Conservation (phyloP, 2,888 invertebrate species). For the Drosophila mimetica region DNA sequence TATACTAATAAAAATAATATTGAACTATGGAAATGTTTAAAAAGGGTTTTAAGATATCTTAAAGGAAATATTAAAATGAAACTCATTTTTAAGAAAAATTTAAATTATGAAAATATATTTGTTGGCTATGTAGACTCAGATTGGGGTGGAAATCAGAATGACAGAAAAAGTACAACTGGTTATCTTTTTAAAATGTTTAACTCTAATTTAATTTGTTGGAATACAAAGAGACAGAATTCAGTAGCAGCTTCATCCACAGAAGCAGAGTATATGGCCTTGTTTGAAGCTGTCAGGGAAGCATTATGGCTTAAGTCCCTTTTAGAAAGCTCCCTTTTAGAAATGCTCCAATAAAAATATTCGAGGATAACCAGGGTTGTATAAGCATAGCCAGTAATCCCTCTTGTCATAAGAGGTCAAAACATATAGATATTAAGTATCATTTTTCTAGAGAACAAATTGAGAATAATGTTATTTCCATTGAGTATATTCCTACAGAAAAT, state of each 20-base stretch:
- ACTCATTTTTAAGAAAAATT: not conserved
- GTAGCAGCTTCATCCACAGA: too few relatives aligned
- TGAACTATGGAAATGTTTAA: slow-evolving; percentile 42
- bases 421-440: not conserved
- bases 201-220: not conserved
- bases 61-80: slow-evolving; percentile 24
- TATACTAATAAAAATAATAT: too few relatives aligned
- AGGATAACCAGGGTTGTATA: not conserved
- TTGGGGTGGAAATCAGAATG: too few relatives aligned
- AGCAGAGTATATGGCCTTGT: too few relatives aligned
- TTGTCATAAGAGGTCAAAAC: not conserved
- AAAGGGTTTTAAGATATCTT: slow-evolving; percentile 36
- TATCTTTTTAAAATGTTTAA: too few relatives aligned
- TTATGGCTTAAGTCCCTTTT: too few relatives aligned
- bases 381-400: not conserved
- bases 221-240: not conserved
- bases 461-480: too few relatives aligned
- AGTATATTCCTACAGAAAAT: too few relatives aligned
- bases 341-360: not conserved
- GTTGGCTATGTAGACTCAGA: too few relatives aligned
- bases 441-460: not conserved
- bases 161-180: too few relatives aligned
- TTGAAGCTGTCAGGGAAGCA: too few relatives aligned
- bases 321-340: not conserved
- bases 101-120: too few relatives aligned